Percentiles rank a stretch among this genome's conserved stretches.
phyloP scores from a whole-genome alignment of 2,797 vertebrate species.

The Sardinella longiceps region DNA sequence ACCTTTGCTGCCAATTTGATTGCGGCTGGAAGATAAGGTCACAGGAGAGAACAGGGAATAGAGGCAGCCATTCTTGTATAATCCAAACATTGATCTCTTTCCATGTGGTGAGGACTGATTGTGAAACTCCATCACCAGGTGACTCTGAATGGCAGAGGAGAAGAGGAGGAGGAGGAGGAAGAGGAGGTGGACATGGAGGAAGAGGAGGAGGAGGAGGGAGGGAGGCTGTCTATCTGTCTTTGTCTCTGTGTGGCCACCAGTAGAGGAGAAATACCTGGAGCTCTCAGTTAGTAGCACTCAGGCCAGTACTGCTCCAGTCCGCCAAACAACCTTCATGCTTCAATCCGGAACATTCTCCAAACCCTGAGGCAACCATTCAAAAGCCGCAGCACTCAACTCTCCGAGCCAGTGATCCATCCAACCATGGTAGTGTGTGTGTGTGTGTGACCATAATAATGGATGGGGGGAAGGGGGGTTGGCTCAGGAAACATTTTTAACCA shows the following conservation, averaged over 20 bases:
- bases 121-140: slow-evolving; percentile 60
- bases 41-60: slow-evolving; percentile 43
- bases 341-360: background rate
- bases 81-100: slow-evolving; percentile 70
- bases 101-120: slow-evolving; percentile 68
- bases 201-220: background rate
- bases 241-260: background rate
- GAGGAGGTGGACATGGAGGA: background rate
- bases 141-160: slow-evolving; percentile 28
- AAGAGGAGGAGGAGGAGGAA: background rate
- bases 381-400: background rate
- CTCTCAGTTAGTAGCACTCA: background rate
- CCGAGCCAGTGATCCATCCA: background rate
- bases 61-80: slow-evolving; percentile 56
- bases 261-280: background rate
- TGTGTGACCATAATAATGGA: background rate
- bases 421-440: background rate
- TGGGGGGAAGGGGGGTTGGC: background rate
- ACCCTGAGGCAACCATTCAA: background rate
- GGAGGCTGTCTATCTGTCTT: background rate
- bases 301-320: background rate
- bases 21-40: slow-evolving; percentile 69
- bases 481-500: background rate
- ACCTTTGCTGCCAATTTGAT: slow-evolving; percentile 70
- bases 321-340: background rate